Evolutionary conservation across 2,797 vertebrate species (phyloP).

Genomic region (Lithobates sylvaticus): DNA sequence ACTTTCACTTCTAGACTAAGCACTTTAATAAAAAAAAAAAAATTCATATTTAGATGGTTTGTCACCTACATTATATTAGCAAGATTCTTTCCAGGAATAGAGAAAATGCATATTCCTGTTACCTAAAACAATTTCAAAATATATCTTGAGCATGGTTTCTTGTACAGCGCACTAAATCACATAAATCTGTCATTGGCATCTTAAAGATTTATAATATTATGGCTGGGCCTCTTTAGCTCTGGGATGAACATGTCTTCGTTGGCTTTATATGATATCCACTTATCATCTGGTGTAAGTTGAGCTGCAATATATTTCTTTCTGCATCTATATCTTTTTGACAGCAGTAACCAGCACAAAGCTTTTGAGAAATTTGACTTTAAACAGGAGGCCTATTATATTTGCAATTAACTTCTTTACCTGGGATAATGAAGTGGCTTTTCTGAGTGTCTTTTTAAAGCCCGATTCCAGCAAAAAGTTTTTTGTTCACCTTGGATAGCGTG

Average conservation of each 20-base stretch:
- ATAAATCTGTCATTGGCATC: conserved; percentile 51
- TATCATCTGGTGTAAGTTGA: conserved; percentile 49
- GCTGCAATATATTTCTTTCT: conserved; percentile 43
- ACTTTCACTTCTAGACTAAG: too few species aligned
- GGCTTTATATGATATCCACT: conserved; percentile 58
- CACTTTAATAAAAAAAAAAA: too few species aligned
- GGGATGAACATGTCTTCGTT: conserved; percentile 43
- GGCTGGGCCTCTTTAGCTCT: conserved; percentile 30
- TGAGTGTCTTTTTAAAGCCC: background rate
- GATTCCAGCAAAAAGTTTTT: too few species aligned
- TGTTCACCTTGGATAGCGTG: too few species aligned
- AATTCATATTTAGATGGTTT: too few species aligned
- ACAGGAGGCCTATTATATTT: background rate
- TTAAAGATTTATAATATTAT: conserved; percentile 59
- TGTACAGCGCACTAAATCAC: conserved; percentile 36
- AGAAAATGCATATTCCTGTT: conserved; percentile 16
- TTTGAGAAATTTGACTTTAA: conserved; percentile 33
- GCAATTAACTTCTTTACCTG: conserved; percentile 9
- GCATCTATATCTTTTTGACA: conserved; percentile 38
- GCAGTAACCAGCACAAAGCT: conserved; percentile 41
- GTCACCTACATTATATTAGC: background rate
- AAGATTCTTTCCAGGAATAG: conserved; percentile 6
- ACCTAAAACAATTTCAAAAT: conserved; percentile 8
- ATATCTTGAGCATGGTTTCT: conserved; percentile 3
- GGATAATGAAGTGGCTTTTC: background rate